phyloP scores from a whole-genome alignment of 2,797 vertebrate species.

The Peromyscus melanophrys region DNA sequence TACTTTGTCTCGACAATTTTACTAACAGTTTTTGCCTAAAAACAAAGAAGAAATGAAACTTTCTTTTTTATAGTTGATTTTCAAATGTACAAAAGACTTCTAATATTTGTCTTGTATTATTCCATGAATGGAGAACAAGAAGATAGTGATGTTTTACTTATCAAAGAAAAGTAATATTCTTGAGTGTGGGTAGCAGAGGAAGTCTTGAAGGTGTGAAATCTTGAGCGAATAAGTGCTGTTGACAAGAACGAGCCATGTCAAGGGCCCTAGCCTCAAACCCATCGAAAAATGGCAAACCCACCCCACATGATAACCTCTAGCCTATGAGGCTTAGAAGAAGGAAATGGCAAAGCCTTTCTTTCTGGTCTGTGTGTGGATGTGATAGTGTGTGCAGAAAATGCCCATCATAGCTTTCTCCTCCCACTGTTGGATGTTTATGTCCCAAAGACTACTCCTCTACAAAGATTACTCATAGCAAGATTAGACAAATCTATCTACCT shows the following conservation, averaged over 20 bases:
- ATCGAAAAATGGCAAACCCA: neutral
- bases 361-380: neutral
- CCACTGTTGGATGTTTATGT: neutral
- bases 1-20: neutral
- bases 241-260: neutral
- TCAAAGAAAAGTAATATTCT: neutral
- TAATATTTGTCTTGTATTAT: neutral
- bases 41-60: neutral
- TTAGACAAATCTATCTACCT: neutral
- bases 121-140: neutral
- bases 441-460: neutral
- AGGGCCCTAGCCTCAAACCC: neutral
- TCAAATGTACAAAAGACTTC: neutral
- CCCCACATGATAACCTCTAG: too few species aligned
- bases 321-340: neutral
- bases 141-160: neutral
- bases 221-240: neutral
- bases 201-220: neutral
- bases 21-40: neutral
- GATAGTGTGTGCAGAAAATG: neutral
- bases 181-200: neutral
- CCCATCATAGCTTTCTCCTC: neutral
- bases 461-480: neutral
- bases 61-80: neutral
- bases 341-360: neutral